Base-by-base conservation (phyloP, 2,797 vertebrate genomes). In the Loris lydekkerianus region DNA sequence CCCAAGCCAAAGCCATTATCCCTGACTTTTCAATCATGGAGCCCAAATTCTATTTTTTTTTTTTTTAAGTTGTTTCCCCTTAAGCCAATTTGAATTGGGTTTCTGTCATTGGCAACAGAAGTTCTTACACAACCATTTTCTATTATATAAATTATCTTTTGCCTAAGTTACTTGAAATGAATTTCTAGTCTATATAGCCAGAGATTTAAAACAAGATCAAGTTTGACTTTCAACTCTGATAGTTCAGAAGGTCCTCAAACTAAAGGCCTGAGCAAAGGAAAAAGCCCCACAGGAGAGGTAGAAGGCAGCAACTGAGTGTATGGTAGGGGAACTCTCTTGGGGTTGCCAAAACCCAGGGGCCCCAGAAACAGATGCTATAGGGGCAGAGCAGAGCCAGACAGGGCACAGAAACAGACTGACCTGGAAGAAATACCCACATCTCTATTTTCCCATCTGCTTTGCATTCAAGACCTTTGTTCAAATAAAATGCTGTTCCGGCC, bases 141-240 rank as follows among this genome's bases (percentile, higher is more conserved):
- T 63, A 56, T 17, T 78, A 15, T 63, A 56, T 17, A 78, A 83
- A 82, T n/a, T 72, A 9, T n/a, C 27, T 90, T 87, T 88, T 81
- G 20, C 58, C 23, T 21, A 37, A 77, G 56, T 75, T 76, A 15
- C 11, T 76, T 31, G 86, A 58, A 72, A 63, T 25, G 14, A 83
- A 83, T 69, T 83, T 96, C 73, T 58, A n/a, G 58, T 78, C 46
- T 78, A 56, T 13, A 80, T 1, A 60, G n/a, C 53, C 69, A 95
- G 25, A 46, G 31, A 91, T 49, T 53, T 75, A 21, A 49, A 78
- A 58, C 18, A 46, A 23, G 65, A 82, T 7, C 43, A 63, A 11
- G 27, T 46, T 49, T 80, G 31, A 75, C 31, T 65, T 58, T 70
- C 58, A 73, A 11, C 37, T 23, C 70, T 4, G 10, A 37, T 18